Conservation (phyloP, 2,797 vertebrate genomes). For the Hyperoplus immaculatus region DNA sequence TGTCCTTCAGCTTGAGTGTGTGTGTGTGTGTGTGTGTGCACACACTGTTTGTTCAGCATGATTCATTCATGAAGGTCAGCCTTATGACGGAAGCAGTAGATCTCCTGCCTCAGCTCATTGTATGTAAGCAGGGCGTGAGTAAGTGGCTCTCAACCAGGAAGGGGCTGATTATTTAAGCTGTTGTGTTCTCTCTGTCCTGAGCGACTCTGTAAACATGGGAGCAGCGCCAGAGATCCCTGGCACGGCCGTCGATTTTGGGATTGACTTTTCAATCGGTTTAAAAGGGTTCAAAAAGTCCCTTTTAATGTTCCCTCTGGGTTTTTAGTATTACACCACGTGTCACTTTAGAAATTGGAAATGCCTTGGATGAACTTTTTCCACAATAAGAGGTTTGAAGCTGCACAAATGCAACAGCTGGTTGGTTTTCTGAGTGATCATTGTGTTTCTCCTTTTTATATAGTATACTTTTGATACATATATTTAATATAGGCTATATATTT, state of each 20-base stretch:
- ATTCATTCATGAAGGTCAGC: slow-evolving; percentile 71
- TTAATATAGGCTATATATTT: not conserved
- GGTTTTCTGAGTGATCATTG: not conserved
- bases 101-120: slow-evolving; percentile 57
- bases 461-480: too few species aligned
- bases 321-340: not conserved
- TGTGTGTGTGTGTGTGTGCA: not conserved
- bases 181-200: slow-evolving; percentile 30
- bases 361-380: not conserved
- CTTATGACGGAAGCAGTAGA: slow-evolving; percentile 53
- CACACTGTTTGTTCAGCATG: slow-evolving; percentile 44
- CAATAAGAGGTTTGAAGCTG: not conserved
- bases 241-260: slow-evolving; percentile 5
- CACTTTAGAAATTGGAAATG: slow-evolving; percentile 13
- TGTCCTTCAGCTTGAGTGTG: slow-evolving; percentile 39
- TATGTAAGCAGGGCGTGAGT: slow-evolving; percentile 77
- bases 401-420: not conserved
- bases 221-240: slow-evolving; percentile 24
- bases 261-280: slow-evolving; percentile 13
- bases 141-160: slow-evolving; percentile 79
- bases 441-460: not conserved
- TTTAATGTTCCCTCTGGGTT: not conserved
- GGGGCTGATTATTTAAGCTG: slow-evolving; percentile 67
- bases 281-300: slow-evolving; percentile 13
- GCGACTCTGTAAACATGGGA: slow-evolving; percentile 35